Evolutionary conservation across 1,140 invertebrate species (phyloP), one percentile per base, ranked within the genome.

Genomic region (Seison nebaliae): DNA sequence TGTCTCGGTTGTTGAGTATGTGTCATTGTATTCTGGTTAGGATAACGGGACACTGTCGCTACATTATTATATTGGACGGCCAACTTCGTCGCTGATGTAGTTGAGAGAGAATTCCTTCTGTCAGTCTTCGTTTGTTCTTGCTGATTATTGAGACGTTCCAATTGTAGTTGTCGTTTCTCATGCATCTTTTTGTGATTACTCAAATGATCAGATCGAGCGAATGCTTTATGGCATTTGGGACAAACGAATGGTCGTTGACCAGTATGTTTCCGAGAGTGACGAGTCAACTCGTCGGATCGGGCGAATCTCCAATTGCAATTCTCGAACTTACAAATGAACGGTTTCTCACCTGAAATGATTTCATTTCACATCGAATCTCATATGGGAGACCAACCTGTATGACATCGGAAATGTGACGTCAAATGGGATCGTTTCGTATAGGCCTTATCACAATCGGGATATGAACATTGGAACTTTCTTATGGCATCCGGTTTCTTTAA

Each of bases 211-310:
- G 76, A 81, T 18, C 86, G 65, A 5, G 81, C 81, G 57, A 93
- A 93, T n/a, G 76, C 52, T 11, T 80, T 64, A 54, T 86, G 77
- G 57, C 84, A 93, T 6, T 84, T 75, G 44, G 72, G 70, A 56
- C 84, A 94, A 54, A 84, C 81, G 68, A 93, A 96, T 7, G 86
- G 86, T 51, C 91, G 84, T 40, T 79, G 79, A 21, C 81, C 81
- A 0, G 81, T 86, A 59, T 88, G 81, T 55, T 86, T 88, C 31
- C 81, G 66, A 59, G 88, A 34, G 33, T 51, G 48, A 7, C 42
- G 18, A 11, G 36, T 54, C 16, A 55, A 43, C 40, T 53, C 51
- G 21, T 50, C 37, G 1, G 79, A 79, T 33, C 78, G 64, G 1
- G 71, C 70, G 53, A 88, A 88, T 43, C 72, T 67, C 56, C 76